Base-by-base conservation (phyloP, 2,888 invertebrate species). In the Tethea ocularis region DNA sequence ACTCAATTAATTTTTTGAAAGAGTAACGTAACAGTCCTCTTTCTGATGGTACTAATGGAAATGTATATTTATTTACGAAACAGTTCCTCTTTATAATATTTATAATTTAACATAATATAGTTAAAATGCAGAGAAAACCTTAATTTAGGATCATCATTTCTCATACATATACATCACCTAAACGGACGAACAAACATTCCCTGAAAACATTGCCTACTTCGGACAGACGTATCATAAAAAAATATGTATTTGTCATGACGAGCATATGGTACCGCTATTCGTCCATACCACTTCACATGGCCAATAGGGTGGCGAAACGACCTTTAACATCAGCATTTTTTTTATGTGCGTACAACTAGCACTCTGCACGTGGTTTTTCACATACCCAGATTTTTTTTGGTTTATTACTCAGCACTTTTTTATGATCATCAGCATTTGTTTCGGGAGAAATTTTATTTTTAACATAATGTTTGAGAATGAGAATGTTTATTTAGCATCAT, bases 281-380 rank as follows among this genome's bases (percentile, higher is more conserved):
- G 20, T 20, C 20, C 46, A 10, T 54, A 56, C 60, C 67, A 68
- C 67, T 71, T 63, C 62, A 60, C 62, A 58, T 41, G 55, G 58
- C 58, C 52, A 60, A n/a, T 58, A 58, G 58, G 57, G 59, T 33
- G 52, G 52, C 58, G 59, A 59, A 62, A 24, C 61, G 59, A 61
- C 62, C 67, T 62, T 67, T 65, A 57, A 54, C 57, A 60, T 62
- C 63, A 68, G 62, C 63, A 60, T 46, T 57, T 61, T 67, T 67
- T 67, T 65, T 63, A 67, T 61, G 61, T 63, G 61, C 57, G 58
- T 36, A 38, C 57, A 59, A 61, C 57, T 56, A 41, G 51, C 38
- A 51, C 57, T 59, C 56, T 60, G 51, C 57, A 20, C 46, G 54
- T 54, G 54, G 33, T 24, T n/a, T 20, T 29, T 26, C 33, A 54